Evolutionary conservation across 2,888 invertebrate genomes (phyloP).

Genomic region (Pollenia amentaria): DNA sequence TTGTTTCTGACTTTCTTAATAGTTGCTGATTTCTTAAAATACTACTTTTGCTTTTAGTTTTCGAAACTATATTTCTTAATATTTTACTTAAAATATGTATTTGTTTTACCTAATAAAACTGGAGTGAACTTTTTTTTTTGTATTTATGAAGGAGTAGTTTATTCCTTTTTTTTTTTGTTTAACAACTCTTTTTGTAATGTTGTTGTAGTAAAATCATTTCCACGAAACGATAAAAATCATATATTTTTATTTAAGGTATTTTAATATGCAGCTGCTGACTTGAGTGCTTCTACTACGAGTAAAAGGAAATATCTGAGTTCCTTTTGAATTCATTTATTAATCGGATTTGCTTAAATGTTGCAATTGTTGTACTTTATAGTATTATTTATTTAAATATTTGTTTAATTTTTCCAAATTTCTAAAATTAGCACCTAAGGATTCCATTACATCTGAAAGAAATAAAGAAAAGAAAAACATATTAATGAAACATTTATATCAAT

Average conservation of each 20-base stretch:
- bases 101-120: slow-evolving; percentile 64
- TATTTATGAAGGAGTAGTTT: slow-evolving; percentile 19
- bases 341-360: slow-evolving; percentile 64
- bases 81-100: slow-evolving; percentile 64
- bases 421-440: slow-evolving; percentile 85
- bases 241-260: slow-evolving; percentile 26
- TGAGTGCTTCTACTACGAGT: slow-evolving; percentile 8
- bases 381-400: slow-evolving; percentile 70
- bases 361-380: slow-evolving; percentile 65
- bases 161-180: slow-evolving; percentile 1
- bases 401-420: slow-evolving; percentile 82
- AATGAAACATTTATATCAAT: not conserved
- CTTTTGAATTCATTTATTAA: slow-evolving; percentile 66
- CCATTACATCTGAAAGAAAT: slow-evolving; percentile 82
- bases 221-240: slow-evolving; percentile 9
- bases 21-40: slow-evolving; percentile 62
- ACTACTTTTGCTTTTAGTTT: slow-evolving; percentile 70
- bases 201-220: slow-evolving; percentile 42
- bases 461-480: slow-evolving; percentile 58
- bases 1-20: slow-evolving; percentile 36
- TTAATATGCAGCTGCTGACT: slow-evolving; percentile 37
- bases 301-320: slow-evolving; percentile 32
- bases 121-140: slow-evolving; percentile 54
- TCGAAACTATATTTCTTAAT: slow-evolving; percentile 73
- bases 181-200: slow-evolving; percentile 40